Evolutionary conservation across 1,140 invertebrate species (phyloP), one percentile per base, ranked within the genome.

Genomic region (Drosophila kepulauana): DNA sequence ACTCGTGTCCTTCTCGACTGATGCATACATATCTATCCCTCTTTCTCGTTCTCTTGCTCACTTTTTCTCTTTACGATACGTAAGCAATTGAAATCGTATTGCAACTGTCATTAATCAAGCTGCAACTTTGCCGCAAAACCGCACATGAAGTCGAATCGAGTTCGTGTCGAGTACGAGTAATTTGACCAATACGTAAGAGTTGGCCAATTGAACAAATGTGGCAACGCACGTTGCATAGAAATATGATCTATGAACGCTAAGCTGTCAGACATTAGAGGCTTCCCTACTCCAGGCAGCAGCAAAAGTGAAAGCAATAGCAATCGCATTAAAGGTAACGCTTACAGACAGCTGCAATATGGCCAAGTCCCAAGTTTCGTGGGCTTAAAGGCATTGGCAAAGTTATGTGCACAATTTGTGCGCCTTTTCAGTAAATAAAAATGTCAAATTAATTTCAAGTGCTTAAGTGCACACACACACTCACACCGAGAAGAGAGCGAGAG

Each of bases 341-440:
- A 35, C 16, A n/a, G 46, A 25, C 20, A 25, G 20, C 20, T 25
- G 33, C 33, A 41, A 48, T 45, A 28, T 68, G 28, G 38, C 56
- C 30, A 28, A 15, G 35, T 51, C 20, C 20, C 35, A 51, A 38
- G 52, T 57, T 25, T 28, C 35, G 41, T n/a, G 1, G 46, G 63
- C 66, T 69, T 62, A 49, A 41, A 46, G 15, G 52, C 20, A 49
- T 28, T 30, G 65, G 7, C 38, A 5, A 62, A 62, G 46, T 52
- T 52, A 61, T 45, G 63, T 33, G 38, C 54, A 46, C 57, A 62
- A 48, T 51, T 69, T 63, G 48, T 45, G 43, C 33, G 51, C 49
- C 13, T 71, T 52, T 30, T 59, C 11, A 70, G 62, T 85, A 72
- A 69, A 76, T 87, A 81, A 81, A 85, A 80, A 77, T 79, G 58